phyloP scores from a whole-genome alignment of 2,888 invertebrate species.

The Trichopria drosophilae region DNA sequence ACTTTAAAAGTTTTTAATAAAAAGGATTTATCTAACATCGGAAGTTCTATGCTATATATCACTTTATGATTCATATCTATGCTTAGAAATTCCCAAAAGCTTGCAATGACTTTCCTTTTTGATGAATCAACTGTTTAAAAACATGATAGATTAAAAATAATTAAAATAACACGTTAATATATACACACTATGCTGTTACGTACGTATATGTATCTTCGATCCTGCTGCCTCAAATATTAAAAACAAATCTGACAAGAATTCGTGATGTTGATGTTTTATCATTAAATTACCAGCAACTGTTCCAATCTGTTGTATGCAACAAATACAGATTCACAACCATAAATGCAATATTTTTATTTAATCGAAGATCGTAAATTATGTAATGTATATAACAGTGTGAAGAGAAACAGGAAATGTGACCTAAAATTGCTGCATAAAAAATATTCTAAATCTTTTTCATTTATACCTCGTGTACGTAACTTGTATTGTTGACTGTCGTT shows the following conservation, averaged over 20 bases:
- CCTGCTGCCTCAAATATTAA: conserved; percentile 66
- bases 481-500: no score
- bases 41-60: conserved; percentile 66
- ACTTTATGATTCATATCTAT: conserved; percentile 69
- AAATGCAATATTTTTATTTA: no score
- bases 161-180: not conserved
- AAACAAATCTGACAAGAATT: conserved; percentile 73
- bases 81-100: conserved; percentile 64
- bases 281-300: conserved; percentile 72
- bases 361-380: no score
- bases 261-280: conserved; percentile 67
- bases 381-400: no score
- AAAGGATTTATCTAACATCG: conserved; percentile 49
- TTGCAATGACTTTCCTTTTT: conserved; percentile 51
- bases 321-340: no score
- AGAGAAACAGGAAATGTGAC: no score
- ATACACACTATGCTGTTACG: conserved; percentile 23
- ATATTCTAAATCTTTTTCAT: no score
- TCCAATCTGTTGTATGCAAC: conserved; percentile 67
- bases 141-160: no score
- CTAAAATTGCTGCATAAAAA: no score
- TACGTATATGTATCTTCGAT: conserved; percentile 62
- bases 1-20: not conserved
- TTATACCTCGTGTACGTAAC: no score
- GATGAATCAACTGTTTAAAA: conserved; percentile 57